Percentiles rank a stretch among this genome's conserved stretches.
These are phyloP conservation scores for Nothobranchius furzeri DNA, from an alignment of 2,113 vertebrate species.

Conservation along the genomic window DNA sequence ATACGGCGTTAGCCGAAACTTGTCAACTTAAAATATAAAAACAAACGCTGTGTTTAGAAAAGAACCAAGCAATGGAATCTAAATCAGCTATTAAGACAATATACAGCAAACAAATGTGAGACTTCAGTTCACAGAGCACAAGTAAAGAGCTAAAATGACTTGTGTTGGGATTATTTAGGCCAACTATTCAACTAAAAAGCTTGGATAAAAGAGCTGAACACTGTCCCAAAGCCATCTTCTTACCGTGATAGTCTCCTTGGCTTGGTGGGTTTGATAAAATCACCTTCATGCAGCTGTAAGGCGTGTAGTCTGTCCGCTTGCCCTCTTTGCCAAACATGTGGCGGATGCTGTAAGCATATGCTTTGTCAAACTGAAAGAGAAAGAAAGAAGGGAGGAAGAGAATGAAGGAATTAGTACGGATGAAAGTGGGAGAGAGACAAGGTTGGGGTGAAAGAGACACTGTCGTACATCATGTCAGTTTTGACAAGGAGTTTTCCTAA, in stretches of 20 bases:
- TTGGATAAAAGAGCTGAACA: neutral
- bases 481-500: conserved; percentile 68
- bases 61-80: neutral
- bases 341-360: conserved; percentile 93
- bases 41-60: no score
- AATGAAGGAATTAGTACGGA: conserved; percentile 55
- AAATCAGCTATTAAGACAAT: conserved; percentile 3
- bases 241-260: conserved; percentile 97
- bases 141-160: no score
- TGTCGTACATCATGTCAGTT: conserved; percentile 63
- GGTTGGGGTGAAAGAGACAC: conserved; percentile 70
- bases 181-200: neutral
- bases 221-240: conserved; percentile 64
- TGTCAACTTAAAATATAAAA: no score
- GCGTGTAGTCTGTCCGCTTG: conserved; percentile 95
- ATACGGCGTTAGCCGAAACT: no score
- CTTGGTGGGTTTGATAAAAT: conserved; percentile 93
- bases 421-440: conserved; percentile 55
- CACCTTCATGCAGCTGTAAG: conserved; percentile 98
- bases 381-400: conserved; percentile 2
- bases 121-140: neutral
- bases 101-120: neutral
- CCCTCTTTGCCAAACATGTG: conserved; percentile 97
- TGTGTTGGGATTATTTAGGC: no score
- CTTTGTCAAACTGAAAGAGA: conserved; percentile 92